Evolutionary conservation across 2,797 vertebrate species (phyloP).

Genomic region (Triplophysa bombifrons): DNA sequence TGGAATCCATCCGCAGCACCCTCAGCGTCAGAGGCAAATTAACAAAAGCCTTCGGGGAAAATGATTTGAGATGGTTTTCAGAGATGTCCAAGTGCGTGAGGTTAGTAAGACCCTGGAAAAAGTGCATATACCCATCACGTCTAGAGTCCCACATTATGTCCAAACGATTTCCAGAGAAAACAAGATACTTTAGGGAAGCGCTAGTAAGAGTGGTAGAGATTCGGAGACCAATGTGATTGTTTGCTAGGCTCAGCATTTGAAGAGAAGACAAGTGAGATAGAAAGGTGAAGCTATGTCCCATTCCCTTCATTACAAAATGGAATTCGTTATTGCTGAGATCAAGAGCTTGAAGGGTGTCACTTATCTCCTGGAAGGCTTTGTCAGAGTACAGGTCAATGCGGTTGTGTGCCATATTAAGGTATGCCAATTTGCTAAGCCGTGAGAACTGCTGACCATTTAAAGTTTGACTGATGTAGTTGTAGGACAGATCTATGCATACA

Average conservation of each 20-base stretch:
- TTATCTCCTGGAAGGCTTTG: slow-evolving; percentile 72
- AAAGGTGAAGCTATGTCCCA: slow-evolving; percentile 79
- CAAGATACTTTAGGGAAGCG: slow-evolving; percentile 73
- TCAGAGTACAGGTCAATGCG: slow-evolving; percentile 79
- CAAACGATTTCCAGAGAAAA: slow-evolving; percentile 77
- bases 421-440: slow-evolving; percentile 66
- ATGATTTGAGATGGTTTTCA: slow-evolving; percentile 67
- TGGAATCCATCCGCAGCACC: slow-evolving; percentile 69
- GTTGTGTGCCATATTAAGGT: slow-evolving; percentile 79
- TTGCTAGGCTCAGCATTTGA: slow-evolving; percentile 74
- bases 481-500: slow-evolving; percentile 80
- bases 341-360: slow-evolving; percentile 72
- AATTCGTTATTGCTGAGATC: slow-evolving; percentile 82
- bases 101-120: slow-evolving; percentile 76
- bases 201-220: slow-evolving; percentile 71
- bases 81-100: slow-evolving; percentile 79
- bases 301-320: slow-evolving; percentile 80
- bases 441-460: slow-evolving; percentile 67
- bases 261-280: slow-evolving; percentile 68
- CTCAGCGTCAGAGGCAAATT: slow-evolving; percentile 71
- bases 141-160: slow-evolving; percentile 76
- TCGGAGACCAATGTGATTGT: slow-evolving; percentile 77
- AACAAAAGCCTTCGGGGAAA: slow-evolving; percentile 65
- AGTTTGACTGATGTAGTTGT: slow-evolving; percentile 81
- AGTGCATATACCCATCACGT: slow-evolving; percentile 69